Percentiles rank a stretch among this genome's conserved stretches.
phyloP scores from a whole-genome alignment of 2,113 vertebrate genomes.

The Grus americana region DNA sequence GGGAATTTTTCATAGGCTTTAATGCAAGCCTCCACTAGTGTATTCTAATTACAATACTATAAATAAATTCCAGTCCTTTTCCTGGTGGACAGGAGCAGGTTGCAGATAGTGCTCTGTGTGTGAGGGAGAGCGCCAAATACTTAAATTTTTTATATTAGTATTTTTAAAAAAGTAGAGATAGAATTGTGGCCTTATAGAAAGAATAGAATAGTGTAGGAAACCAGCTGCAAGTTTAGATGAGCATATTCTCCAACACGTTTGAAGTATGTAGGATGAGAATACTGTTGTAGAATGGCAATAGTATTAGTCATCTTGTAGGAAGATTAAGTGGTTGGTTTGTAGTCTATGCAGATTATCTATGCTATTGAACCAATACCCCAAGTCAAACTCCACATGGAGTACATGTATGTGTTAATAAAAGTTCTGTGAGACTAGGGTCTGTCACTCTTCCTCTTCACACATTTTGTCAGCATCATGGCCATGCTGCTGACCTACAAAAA shows the following conservation, averaged over 20 bases:
- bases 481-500: background rate
- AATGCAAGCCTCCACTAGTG: background rate
- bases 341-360: background rate
- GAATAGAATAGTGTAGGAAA: background rate
- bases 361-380: background rate
- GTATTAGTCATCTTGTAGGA: background rate
- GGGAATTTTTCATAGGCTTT: background rate
- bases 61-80: background rate
- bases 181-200: background rate
- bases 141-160: background rate
- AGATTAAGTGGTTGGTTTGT: background rate
- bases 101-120: background rate
- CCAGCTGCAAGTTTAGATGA: background rate
- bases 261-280: background rate
- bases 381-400: background rate
- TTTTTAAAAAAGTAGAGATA: background rate
- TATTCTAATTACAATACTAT: background rate
- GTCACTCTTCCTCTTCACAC: background rate
- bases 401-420: background rate
- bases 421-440: background rate
- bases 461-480: background rate
- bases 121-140: background rate
- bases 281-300: background rate
- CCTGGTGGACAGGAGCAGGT: background rate
- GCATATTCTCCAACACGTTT: background rate